Evolutionary conservation across 1,140 invertebrate genomes (phyloP).

Genomic region (Drosophila eugracilis): DNA sequence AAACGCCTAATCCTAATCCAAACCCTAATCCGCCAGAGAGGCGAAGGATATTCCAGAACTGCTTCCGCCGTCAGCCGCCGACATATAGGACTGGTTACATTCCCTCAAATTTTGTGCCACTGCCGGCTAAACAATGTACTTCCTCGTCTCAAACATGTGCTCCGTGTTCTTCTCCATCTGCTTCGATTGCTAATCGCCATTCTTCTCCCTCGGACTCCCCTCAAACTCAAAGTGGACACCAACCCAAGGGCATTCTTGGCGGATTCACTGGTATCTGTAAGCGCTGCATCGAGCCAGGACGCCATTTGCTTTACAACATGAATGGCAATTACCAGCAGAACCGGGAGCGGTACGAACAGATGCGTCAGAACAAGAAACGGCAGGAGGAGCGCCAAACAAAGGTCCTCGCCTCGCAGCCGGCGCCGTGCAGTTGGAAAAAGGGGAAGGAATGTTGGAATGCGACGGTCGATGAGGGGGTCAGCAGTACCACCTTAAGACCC

Average conservation of each 20-base stretch:
- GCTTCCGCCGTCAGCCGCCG: background rate
- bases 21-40: too few relatives aligned
- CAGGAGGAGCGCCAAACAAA: background rate
- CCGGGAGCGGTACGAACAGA: background rate
- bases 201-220: background rate
- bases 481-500: slow-evolving; percentile 26
- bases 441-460: background rate
- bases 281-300: slow-evolving; percentile 28
- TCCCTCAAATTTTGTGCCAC: background rate
- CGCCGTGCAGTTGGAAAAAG: slow-evolving; percentile 19
- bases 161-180: background rate
- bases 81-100: background rate
- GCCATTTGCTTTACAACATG: slow-evolving; percentile 57
- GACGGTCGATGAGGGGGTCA: background rate
- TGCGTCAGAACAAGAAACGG: background rate
- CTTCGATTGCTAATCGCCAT: background rate
- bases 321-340: background rate
- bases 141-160: background rate
- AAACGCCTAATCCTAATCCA: too few relatives aligned
- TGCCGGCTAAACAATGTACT: too few relatives aligned
- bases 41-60: background rate
- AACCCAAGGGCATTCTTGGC: slow-evolving; percentile 5
- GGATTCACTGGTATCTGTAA: slow-evolving; percentile 27
- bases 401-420: background rate
- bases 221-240: background rate